Base-by-base conservation (phyloP, 2,113 vertebrate species). In the Callipepla californica region DNA sequence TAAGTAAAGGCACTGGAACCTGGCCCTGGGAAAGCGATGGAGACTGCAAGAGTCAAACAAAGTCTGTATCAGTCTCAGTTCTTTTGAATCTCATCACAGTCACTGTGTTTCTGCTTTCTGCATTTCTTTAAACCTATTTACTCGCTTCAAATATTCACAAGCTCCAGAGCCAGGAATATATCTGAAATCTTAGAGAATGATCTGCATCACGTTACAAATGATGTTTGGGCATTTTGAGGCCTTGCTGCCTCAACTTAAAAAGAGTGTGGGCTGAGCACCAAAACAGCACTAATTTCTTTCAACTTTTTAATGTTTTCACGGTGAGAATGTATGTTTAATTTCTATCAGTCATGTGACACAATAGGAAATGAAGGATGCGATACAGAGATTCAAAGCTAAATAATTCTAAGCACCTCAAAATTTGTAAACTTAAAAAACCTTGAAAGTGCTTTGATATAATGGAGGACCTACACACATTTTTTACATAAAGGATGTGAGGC, bases 91-190 rank as follows among this genome's bases (percentile, higher is more conserved):
- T 61, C 30, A 5, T 1, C 55, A 15, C 21, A 76, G 19, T 67
- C 34, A 40, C 25, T 2, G 2, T 63, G 34, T 45, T 70, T 6
- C 20, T 32, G 17, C 47, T 77, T 85, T 47, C 18, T 50, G 15
- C 16, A 4, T 26, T 59, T 68, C n/a, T 48, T 68, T 28, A 20
- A 19, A 79, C 16, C 21, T 51, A 65, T 81, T 77, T 59, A n/a
- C n/a, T 44, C 1, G 0, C 83, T 72, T 80, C 16, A 65, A 38
- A 82, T 5, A 48, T 65, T 7, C 0, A 1, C 28, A 77, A 80
- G 17, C 19, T n/a, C 32, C 63, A 58, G 30, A 92, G 6, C 2
- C 23, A 62, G 45, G 21, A 76, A 6, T 44, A 44, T 55, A 79
- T 80, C n/a, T 80, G 75, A 67, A 93, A 90, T 26, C 38, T 55